phyloP scores from a whole-genome alignment of 2,797 vertebrate species.

The Catharus ustulatus region DNA sequence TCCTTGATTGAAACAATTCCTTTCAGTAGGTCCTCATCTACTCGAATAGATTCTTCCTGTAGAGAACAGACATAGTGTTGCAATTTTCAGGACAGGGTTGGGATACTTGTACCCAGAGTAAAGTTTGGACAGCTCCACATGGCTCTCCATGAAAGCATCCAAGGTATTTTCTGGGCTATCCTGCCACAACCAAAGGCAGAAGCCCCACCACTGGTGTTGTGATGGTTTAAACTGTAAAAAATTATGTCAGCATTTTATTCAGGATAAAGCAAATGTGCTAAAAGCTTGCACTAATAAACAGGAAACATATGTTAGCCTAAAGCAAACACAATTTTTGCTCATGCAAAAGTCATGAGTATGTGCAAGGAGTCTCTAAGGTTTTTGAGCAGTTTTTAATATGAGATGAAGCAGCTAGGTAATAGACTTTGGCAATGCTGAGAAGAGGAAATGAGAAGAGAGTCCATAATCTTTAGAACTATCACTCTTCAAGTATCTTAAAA shows the following conservation, averaged over 20 bases:
- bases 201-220: not conserved
- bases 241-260: not conserved
- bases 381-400: slow-evolving; percentile 4
- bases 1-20: not conserved
- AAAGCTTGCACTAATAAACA: slow-evolving; percentile 5
- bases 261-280: not conserved
- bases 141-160: not conserved
- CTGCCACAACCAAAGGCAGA: not conserved
- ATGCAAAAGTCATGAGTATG: not conserved
- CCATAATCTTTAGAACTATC: slow-evolving; percentile 16
- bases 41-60: not conserved
- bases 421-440: not conserved
- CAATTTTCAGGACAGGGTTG: not conserved
- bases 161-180: not conserved
- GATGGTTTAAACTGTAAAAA: not conserved
- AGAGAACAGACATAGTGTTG: not conserved
- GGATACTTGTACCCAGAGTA: not conserved
- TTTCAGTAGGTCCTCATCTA: not conserved
- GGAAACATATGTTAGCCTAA: not conserved
- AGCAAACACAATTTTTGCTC: slow-evolving; percentile 4
- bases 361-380: not conserved
- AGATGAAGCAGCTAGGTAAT: not conserved
- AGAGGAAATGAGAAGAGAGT: slow-evolving; percentile 8
- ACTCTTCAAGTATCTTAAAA: slow-evolving; percentile 7
- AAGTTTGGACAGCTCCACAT: not conserved